Evolutionary conservation across 2,888 invertebrate species (phyloP).

Genomic region (Cheilosia vernalis): DNA sequence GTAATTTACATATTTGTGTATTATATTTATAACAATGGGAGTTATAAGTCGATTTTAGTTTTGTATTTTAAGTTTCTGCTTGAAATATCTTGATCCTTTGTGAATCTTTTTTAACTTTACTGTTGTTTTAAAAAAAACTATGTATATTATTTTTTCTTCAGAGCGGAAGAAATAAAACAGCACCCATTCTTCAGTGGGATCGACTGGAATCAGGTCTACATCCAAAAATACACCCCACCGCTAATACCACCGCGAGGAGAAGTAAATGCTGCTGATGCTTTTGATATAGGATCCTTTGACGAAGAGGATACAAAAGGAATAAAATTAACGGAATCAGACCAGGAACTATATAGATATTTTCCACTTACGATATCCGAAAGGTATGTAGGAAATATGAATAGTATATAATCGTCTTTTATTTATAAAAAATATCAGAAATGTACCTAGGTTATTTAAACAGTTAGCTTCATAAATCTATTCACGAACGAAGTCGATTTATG

Average conservation of each 20-base stretch:
- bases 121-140: neutral
- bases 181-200: constrained; percentile 98
- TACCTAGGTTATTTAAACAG: too few relatives aligned
- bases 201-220: constrained; percentile 99
- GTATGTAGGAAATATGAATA: constrained; percentile 75
- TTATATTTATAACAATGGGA: too few relatives aligned
- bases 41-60: too few relatives aligned
- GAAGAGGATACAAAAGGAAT: constrained; percentile 99
- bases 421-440: too few relatives aligned
- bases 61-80: too few relatives aligned
- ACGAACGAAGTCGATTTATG: too few relatives aligned
- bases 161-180: constrained; percentile 98
- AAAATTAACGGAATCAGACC: constrained; percentile 97
- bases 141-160: constrained; percentile 80
- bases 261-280: constrained; percentile 99
- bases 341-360: constrained; percentile 99
- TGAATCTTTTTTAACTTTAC: neutral
- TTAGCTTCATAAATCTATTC: too few relatives aligned
- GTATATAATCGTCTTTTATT: too few relatives aligned
- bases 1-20: too few relatives aligned
- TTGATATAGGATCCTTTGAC: constrained; percentile 99
- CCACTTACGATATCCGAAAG: constrained; percentile 99
- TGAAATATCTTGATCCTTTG: neutral
- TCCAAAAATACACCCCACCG: constrained; percentile 99
- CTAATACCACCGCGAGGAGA: constrained; percentile 99